Conservation (phyloP, 1,140 invertebrate species). For the Heliconius hermathena region DNA sequence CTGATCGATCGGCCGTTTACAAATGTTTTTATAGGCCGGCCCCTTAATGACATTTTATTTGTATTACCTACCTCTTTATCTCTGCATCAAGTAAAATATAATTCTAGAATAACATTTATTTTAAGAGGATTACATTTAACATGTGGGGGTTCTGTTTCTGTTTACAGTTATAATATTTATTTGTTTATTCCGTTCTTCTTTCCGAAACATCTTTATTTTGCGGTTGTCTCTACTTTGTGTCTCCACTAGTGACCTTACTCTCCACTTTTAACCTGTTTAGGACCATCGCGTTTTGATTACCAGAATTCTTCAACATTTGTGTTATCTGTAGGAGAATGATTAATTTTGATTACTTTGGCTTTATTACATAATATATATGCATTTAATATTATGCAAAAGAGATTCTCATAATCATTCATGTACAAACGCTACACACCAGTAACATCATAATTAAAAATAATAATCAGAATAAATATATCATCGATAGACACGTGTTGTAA, state of each 20-base stretch:
- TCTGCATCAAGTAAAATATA: slow-evolving; percentile 11
- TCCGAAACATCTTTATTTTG: background rate
- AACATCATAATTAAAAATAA: slow-evolving; percentile 16
- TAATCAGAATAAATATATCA: slow-evolving; percentile 12
- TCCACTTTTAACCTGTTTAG: too few relatives aligned
- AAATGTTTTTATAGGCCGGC: slow-evolving; percentile 52
- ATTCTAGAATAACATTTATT: slow-evolving; percentile 19
- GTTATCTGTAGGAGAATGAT: too few relatives aligned
- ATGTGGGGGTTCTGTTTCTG: background rate
- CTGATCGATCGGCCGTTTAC: slow-evolving; percentile 48
- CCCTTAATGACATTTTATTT: slow-evolving; percentile 46
- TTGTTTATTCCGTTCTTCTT: background rate
- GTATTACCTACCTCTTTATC: slow-evolving; percentile 33
- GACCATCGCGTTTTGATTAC: too few relatives aligned
- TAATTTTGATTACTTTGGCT: too few relatives aligned
- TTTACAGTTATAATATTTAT: background rate
- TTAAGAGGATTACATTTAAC: slow-evolving; percentile 9
- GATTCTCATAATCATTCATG: too few relatives aligned
- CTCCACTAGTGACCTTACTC: too few relatives aligned
- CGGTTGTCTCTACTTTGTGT: too few relatives aligned
- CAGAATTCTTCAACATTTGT: too few relatives aligned
- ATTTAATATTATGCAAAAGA: too few relatives aligned
- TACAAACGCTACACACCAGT: background rate
- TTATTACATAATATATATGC: too few relatives aligned
- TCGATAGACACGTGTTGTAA: slow-evolving; percentile 20